phyloP scores from a whole-genome alignment of 1,140 invertebrate genomes.

The Drosophila nannoptera region DNA sequence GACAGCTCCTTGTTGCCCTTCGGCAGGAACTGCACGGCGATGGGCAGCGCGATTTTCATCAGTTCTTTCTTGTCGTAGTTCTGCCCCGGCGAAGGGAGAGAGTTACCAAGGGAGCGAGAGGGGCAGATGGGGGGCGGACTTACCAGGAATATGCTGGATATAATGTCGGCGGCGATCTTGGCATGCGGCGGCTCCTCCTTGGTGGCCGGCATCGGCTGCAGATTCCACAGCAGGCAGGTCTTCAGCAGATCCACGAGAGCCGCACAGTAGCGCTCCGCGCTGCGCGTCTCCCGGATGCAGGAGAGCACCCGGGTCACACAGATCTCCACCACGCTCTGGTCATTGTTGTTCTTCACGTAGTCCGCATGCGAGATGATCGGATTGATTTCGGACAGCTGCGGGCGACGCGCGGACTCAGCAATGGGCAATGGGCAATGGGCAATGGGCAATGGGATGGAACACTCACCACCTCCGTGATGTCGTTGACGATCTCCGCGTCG shows the following conservation, averaged over 20 bases:
- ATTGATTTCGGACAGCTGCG: constrained; percentile 85
- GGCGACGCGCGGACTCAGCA: background rate
- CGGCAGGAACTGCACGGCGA: constrained; percentile 93
- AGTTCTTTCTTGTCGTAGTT: constrained; percentile 93
- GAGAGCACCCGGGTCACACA: constrained; percentile 93
- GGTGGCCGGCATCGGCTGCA: constrained; percentile 85
- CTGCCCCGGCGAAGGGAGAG: constrained; percentile 41
- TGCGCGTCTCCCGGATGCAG: constrained; percentile 92
- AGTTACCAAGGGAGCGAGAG: background rate
- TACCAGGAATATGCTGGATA: constrained; percentile 96
- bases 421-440: background rate
- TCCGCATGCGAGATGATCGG: constrained; percentile 89
- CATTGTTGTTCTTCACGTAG: constrained; percentile 91
- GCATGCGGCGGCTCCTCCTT: constrained; percentile 96
- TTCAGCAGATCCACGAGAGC: constrained; percentile 90
- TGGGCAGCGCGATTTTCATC: constrained; percentile 92
- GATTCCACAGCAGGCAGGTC: constrained; percentile 92
- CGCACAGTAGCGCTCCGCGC: constrained; percentile 90
- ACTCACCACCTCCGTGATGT: constrained; percentile 90
- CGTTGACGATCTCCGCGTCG: constrained; percentile 91
- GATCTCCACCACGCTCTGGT: constrained; percentile 96
- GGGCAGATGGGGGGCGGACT: constrained; percentile 50
- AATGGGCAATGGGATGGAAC: no score
- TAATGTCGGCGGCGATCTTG: constrained; percentile 95
- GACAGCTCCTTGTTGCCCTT: constrained; percentile 94